Conservation (phyloP, 2,797 vertebrate species). For the Sebastes iracundus region DNA sequence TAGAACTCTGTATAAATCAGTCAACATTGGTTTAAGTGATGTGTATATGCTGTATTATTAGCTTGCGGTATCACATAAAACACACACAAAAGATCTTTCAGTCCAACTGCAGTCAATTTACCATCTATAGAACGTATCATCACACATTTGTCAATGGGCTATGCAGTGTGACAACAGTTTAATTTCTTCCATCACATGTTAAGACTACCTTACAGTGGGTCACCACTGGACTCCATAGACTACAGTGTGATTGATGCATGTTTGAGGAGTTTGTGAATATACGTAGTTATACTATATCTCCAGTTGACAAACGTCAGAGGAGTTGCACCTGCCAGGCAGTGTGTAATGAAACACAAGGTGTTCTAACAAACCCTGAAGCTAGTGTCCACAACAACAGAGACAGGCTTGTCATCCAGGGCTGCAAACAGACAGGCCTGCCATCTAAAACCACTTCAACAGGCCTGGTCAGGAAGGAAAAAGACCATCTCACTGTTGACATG, state of each 20-base stretch:
- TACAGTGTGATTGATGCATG: not conserved
- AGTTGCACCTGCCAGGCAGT: not conserved
- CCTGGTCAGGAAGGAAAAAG: not conserved
- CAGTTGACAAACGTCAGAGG: not conserved
- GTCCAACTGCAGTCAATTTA: not conserved
- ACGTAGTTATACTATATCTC: not conserved
- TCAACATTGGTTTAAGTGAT: not conserved
- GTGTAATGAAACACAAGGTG: conserved; percentile 4
- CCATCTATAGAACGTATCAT: not conserved
- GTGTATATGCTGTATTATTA: not conserved
- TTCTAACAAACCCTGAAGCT: conserved; percentile 11
- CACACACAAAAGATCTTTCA: not conserved
- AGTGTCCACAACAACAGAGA: conserved; percentile 12
- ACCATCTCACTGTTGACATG: not conserved
- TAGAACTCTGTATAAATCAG: not conserved
- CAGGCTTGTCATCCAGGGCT: not conserved
- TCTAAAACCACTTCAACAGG: not conserved
- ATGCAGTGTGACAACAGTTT: not conserved
- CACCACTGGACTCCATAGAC: not conserved
- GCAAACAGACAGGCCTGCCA: not conserved
- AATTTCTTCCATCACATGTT: not conserved
- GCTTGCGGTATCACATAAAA: not conserved
- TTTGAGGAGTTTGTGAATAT: not conserved
- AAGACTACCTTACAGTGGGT: not conserved
- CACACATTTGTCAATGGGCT: not conserved